Conservation (phyloP, 2,888 invertebrate species). For the Agrochola lychnidis region DNA sequence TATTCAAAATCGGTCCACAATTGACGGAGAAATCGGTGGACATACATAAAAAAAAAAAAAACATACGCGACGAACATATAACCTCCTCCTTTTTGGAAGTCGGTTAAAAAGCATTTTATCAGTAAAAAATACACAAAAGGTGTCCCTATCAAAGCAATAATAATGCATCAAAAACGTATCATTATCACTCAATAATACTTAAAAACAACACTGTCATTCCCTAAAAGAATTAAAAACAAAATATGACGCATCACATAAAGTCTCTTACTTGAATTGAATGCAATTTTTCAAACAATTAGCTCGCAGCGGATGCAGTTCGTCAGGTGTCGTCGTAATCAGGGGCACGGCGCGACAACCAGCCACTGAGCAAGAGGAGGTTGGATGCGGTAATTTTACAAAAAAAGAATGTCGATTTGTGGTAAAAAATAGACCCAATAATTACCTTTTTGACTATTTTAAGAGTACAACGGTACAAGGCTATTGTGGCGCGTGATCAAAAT, state of each 20-base stretch:
- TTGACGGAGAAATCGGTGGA: too few relatives aligned
- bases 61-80: too few relatives aligned
- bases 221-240: neutral
- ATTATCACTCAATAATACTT: neutral
- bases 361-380: neutral
- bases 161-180: too few relatives aligned
- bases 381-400: conserved; percentile 54
- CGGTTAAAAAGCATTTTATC: neutral
- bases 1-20: too few relatives aligned
- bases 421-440: too few relatives aligned
- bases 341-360: conserved; percentile 45
- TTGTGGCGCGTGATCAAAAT: too few relatives aligned
- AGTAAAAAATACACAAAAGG: neutral
- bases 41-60: too few relatives aligned
- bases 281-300: conserved; percentile 65
- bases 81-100: too few relatives aligned
- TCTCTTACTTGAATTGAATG: conserved; percentile 47
- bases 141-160: neutral
- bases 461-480: too few relatives aligned
- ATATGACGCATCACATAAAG: conserved; percentile 16
- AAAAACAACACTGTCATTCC: neutral
- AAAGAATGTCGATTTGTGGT: neutral
- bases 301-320: conserved; percentile 69
- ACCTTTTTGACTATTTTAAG: too few relatives aligned
- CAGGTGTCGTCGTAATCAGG: conserved; percentile 74